Conservation (phyloP, 2,797 vertebrate species). For the Coluber constrictor region DNA sequence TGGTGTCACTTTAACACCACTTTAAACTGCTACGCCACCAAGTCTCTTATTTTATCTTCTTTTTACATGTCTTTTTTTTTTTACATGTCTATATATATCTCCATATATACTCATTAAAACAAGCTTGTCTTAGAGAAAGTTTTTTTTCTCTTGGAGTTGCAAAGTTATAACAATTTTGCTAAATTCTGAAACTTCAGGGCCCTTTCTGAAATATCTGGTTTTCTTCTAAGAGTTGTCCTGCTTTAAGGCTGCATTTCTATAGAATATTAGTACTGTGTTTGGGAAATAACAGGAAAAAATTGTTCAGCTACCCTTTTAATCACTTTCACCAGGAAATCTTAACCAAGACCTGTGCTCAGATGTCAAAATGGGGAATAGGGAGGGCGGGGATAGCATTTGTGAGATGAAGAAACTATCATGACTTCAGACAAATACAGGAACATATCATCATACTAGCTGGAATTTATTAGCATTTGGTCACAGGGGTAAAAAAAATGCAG, state of each 20-base stretch:
- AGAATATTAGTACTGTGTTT: neutral
- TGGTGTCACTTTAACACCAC: too few species aligned
- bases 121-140: neutral
- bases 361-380: neutral
- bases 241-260: neutral
- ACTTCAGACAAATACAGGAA: neutral
- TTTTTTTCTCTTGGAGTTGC: too few species aligned
- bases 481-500: neutral
- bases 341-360: neutral
- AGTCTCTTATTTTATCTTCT: neutral
- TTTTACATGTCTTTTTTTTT: neutral
- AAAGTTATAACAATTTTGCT: neutral
- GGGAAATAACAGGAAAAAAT: neutral
- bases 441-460: neutral
- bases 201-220: neutral
- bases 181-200: neutral
- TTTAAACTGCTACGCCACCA: too few species aligned
- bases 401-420: neutral
- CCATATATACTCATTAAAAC: neutral
- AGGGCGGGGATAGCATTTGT: neutral
- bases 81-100: too few species aligned
- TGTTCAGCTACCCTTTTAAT: neutral
- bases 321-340: neutral
- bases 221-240: neutral
- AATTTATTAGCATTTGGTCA: neutral